These are phyloP conservation scores for Nestor notabilis DNA, from an alignment of 2,113 vertebrate genomes.

Conservation along the genomic window DNA sequence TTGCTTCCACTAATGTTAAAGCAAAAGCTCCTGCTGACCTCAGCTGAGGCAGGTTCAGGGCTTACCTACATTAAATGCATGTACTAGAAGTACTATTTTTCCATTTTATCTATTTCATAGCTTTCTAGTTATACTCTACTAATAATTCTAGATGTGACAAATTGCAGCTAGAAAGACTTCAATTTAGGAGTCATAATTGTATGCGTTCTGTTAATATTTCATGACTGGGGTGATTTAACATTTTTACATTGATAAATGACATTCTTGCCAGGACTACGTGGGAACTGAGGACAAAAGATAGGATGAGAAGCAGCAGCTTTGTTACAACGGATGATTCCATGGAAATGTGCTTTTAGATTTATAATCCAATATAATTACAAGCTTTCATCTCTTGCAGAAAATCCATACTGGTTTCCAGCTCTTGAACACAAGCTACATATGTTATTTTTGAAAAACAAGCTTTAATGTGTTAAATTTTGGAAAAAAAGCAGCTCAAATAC, in stretches of 20 bases:
- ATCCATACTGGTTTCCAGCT: not conserved
- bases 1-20: not conserved
- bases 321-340: not conserved
- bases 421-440: not conserved
- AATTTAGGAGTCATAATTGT: slow-evolving; percentile 55
- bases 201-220: slow-evolving; percentile 46
- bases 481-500: not conserved
- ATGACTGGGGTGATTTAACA: slow-evolving; percentile 25
- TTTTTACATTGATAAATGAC: slow-evolving; percentile 25
- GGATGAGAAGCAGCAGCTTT: not conserved
- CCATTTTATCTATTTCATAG: not conserved
- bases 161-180: slow-evolving; percentile 31
- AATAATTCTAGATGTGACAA: slow-evolving; percentile 17
- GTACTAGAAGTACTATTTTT: slow-evolving; percentile 43
- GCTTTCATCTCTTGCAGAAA: slow-evolving; percentile 7
- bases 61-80: not conserved
- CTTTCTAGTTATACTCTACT: slow-evolving; percentile 9
- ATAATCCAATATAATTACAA: not conserved
- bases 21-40: not conserved
- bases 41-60: not conserved
- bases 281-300: not conserved
- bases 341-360: not conserved
- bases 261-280: not conserved
- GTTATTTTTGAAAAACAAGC: not conserved
- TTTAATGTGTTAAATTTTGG: not conserved